phyloP scores from a whole-genome alignment of 2,888 invertebrate genomes.

The Diachrysia chrysitis region DNA sequence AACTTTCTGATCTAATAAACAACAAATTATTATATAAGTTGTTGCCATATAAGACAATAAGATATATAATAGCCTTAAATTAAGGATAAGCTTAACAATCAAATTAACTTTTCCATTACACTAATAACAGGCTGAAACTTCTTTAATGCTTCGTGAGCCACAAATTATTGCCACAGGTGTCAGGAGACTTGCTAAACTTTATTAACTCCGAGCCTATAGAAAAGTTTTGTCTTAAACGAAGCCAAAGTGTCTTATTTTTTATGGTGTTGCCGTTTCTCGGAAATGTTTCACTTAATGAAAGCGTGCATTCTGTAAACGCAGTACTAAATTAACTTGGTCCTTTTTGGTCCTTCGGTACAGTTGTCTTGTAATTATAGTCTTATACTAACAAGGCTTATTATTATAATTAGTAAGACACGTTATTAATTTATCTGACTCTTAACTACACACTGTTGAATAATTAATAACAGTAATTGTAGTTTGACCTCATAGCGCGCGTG shows the following conservation, averaged over 20 bases:
- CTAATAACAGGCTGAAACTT: slow-evolving; percentile 41
- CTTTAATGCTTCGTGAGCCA: slow-evolving; percentile 45
- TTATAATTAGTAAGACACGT: slow-evolving; percentile 14
- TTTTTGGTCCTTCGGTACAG: slow-evolving; percentile 2
- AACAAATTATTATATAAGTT: background rate
- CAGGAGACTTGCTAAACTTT: slow-evolving; percentile 43
- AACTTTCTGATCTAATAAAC: no score
- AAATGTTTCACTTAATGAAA: slow-evolving; percentile 3
- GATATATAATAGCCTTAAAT: background rate
- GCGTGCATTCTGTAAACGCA: background rate
- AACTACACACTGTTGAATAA: slow-evolving; percentile 42
- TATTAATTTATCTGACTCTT: slow-evolving; percentile 38
- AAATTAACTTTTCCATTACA: slow-evolving; percentile 48
- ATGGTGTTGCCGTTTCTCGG: background rate
- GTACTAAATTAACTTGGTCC: background rate
- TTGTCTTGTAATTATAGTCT: background rate
- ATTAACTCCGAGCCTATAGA: slow-evolving; percentile 28
- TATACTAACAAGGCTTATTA: background rate
- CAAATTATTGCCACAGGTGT: slow-evolving; percentile 51
- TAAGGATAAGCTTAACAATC: slow-evolving; percentile 23
- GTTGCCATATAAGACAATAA: background rate
- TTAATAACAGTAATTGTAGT: slow-evolving; percentile 47
- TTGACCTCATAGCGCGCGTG: slow-evolving; percentile 45
- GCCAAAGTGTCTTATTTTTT: slow-evolving; percentile 31
- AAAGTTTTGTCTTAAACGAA: slow-evolving; percentile 39